Conservation (phyloP, 2,113 vertebrate species). For the Anarrhichthys ocellatus region DNA sequence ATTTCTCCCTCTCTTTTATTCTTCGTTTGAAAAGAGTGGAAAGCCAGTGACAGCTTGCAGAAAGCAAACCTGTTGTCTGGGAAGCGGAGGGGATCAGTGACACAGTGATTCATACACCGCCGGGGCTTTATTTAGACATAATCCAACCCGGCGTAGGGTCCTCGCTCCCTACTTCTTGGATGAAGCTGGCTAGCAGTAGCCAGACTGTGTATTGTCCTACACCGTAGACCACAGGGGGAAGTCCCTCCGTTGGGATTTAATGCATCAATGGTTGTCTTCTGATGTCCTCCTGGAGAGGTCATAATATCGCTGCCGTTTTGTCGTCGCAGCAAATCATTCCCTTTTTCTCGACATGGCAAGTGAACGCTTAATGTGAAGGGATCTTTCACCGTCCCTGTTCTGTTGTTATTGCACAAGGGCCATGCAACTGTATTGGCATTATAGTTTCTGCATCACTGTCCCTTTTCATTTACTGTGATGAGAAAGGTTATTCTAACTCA, state of each 20-base stretch:
- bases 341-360: neutral
- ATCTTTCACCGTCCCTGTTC: no score
- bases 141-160: constrained; percentile 74
- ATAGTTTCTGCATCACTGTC: neutral
- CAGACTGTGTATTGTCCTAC: constrained; percentile 27
- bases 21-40: constrained; percentile 66
- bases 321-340: neutral
- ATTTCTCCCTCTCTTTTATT: constrained; percentile 62
- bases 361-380: no score
- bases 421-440: neutral
- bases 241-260: constrained; percentile 17
- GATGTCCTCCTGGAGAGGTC: constrained; percentile 3
- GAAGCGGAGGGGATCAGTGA: constrained; percentile 78
- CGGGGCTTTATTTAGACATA: constrained; percentile 83
- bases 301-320: constrained; percentile 1
- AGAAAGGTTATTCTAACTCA: constrained; percentile 10
- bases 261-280: constrained; percentile 1
- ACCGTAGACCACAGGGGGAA: constrained; percentile 11
- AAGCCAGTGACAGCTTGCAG: constrained; percentile 69
- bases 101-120: constrained; percentile 77
- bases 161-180: constrained; percentile 39
- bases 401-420: neutral
- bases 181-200: constrained; percentile 23
- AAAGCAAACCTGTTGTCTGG: constrained; percentile 78
- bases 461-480: neutral